These are phyloP conservation scores for Diarsia rubi DNA, from an alignment of 2,888 invertebrate genomes.

Conservation along the genomic window DNA sequence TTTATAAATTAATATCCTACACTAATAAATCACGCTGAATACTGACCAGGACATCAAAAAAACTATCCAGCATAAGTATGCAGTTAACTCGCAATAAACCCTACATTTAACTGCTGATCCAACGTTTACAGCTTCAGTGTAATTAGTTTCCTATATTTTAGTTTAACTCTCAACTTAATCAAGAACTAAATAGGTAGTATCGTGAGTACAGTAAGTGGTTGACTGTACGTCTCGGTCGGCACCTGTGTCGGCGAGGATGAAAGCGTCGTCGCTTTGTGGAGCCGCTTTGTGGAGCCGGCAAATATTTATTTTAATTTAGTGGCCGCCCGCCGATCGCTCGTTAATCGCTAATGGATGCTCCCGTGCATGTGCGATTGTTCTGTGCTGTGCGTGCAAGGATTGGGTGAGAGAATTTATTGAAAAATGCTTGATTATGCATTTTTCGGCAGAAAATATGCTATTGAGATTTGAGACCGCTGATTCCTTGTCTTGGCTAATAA, in stretches of 20 bases:
- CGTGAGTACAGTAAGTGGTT: slow-evolving; percentile 60
- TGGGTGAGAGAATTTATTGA: slow-evolving; percentile 8
- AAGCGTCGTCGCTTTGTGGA: slow-evolving; percentile 80
- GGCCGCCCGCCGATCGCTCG: slow-evolving; percentile 85
- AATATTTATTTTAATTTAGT: slow-evolving; percentile 91
- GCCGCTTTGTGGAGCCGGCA: slow-evolving; percentile 84
- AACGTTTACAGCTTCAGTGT: slow-evolving; percentile 40
- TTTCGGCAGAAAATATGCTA: not conserved
- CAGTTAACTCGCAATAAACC: slow-evolving; percentile 33
- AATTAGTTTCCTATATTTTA: slow-evolving; percentile 58
- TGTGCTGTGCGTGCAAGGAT: slow-evolving; percentile 22
- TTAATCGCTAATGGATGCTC: slow-evolving; percentile 90
- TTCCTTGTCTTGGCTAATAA: not conserved
- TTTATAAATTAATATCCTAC: not conserved
- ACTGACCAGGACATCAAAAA: slow-evolving; percentile 4
- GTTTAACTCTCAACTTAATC: slow-evolving; percentile 53
- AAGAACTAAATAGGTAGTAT: slow-evolving; percentile 54
- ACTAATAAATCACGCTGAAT: slow-evolving; percentile 26
- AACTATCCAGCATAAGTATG: slow-evolving; percentile 15
- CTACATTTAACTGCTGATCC: slow-evolving; percentile 22
- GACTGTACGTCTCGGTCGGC: slow-evolving; percentile 77
- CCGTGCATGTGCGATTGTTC: slow-evolving; percentile 71
- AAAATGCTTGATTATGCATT: slow-evolving; percentile 15
- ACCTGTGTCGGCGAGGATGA: slow-evolving; percentile 88
- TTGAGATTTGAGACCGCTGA: not conserved